phyloP scores from a whole-genome alignment of 1,140 invertebrate species.

The Pseudoatta argentina region DNA sequence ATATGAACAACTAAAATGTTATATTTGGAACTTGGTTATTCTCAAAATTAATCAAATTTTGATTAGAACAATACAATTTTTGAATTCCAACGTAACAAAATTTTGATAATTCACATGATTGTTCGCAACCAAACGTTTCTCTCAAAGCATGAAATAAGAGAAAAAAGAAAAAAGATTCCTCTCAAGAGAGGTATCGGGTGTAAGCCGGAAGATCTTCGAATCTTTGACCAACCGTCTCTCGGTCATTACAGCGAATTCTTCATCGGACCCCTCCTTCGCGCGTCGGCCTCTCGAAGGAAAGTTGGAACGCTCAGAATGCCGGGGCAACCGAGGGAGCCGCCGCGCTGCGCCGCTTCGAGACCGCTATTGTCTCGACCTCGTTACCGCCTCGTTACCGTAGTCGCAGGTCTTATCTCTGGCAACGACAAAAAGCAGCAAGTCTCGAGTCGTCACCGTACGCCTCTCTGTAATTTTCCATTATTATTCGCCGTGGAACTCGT shows the following conservation, averaged over 20 bases:
- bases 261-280: neutral
- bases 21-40: too few relatives aligned
- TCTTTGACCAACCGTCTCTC: neutral
- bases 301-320: conserved; percentile 12
- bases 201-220: conserved; percentile 32
- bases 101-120: too few relatives aligned
- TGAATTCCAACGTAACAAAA: neutral
- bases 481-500: conserved; percentile 51
- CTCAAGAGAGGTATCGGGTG: neutral
- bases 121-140: too few relatives aligned
- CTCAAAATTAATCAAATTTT: too few relatives aligned
- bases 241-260: conserved; percentile 7
- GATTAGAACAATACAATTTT: too few relatives aligned
- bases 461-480: conserved; percentile 51
- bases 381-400: conserved; percentile 56
- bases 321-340: neutral
- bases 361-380: conserved; percentile 62
- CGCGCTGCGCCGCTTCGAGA: neutral
- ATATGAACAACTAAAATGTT: too few relatives aligned
- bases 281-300: neutral
- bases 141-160: neutral
- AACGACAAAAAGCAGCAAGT: conserved; percentile 41
- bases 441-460: neutral
- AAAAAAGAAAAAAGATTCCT: neutral
- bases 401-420: conserved; percentile 34